These are phyloP conservation scores for Chelmon rostratus DNA, from an alignment of 2,797 vertebrate genomes.

Conservation along the genomic window DNA sequence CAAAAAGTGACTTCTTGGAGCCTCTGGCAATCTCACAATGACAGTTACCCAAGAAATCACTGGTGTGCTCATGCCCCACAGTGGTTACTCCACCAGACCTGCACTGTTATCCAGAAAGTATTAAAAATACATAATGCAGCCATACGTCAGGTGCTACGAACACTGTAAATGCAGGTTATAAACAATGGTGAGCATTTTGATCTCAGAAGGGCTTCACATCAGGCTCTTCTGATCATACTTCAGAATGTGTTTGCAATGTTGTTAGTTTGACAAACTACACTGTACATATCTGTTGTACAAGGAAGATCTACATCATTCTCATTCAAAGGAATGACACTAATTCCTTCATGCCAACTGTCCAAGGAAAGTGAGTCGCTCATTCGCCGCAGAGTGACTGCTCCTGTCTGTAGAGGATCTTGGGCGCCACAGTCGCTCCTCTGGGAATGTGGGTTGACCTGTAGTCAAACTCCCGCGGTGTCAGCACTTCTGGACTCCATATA, in stretches of 20 bases:
- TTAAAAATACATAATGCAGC: not conserved
- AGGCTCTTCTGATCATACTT: not conserved
- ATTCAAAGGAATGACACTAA: not conserved
- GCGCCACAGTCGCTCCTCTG: not conserved
- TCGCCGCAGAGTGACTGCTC: constrained; percentile 57
- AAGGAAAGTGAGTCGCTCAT: not conserved
- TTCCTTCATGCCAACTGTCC: no score
- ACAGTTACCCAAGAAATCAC: no score
- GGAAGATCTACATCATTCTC: not conserved
- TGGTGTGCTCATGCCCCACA: no score
- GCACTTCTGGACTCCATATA: constrained; percentile 82
- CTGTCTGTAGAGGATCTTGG: constrained; percentile 55
- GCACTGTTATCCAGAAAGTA: not conserved
- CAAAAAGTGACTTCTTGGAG: no score
- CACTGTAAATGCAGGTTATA: no score
- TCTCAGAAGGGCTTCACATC: not conserved
- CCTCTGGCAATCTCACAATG: no score
- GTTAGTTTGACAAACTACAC: not conserved
- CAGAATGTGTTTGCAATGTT: not conserved
- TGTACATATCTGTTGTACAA: not conserved
- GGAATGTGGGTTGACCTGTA: constrained; percentile 48
- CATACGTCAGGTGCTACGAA: no score
- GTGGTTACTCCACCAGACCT: not conserved
- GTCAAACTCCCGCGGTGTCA: constrained; percentile 72
- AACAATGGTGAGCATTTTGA: not conserved